Evolutionary conservation across 1,140 invertebrate species (phyloP), one percentile per base, ranked within the genome.

Genomic region (Drosophila bocki): DNA sequence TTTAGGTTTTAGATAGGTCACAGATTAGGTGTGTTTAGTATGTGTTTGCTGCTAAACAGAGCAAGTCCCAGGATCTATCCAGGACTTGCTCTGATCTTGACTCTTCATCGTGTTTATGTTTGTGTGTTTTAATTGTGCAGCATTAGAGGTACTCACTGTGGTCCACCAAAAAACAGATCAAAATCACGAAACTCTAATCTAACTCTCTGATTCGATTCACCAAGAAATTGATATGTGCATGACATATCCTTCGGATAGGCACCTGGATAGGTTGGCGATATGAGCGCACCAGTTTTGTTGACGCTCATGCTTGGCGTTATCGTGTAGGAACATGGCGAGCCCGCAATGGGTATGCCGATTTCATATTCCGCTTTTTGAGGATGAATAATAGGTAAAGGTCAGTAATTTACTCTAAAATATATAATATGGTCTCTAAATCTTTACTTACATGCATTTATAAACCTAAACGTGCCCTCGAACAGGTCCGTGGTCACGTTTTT

Each of bases 201-300:
- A 78, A 99, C 97, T 86, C 99, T 94, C 94, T 99, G 97, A 60
- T 96, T 96, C 29, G 95, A 94, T 82, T 95, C 95, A n/a, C 99
- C 99, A 79, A 97, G 95, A 93, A 99, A 98, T 93, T 97, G 96
- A 94, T 99, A 99, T 93, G 95, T 96, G 94, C 98, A 99, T 78
- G 95, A 95, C 72, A 99, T 95, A 93, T 98, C 97, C 93, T 99
- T 99, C 64, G 99, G 99, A 94, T 99, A 99, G 76, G 98, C 96
- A 80, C 99, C 99, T 39, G 99, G 99, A 95, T 99, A 99, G 51
- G 99, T 99, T 63, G 99, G 98, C 54, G 99, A 99, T 74, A 98
- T 94, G 83, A 99, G 96, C 91, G 95, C 95, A 17, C 99, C 99
- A 80, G 95, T 96, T 83, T 96, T 95, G 77, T 93, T 94, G 93